phyloP scores from a whole-genome alignment of 1,140 invertebrate species.

The Globodera rostochiensis region DNA sequence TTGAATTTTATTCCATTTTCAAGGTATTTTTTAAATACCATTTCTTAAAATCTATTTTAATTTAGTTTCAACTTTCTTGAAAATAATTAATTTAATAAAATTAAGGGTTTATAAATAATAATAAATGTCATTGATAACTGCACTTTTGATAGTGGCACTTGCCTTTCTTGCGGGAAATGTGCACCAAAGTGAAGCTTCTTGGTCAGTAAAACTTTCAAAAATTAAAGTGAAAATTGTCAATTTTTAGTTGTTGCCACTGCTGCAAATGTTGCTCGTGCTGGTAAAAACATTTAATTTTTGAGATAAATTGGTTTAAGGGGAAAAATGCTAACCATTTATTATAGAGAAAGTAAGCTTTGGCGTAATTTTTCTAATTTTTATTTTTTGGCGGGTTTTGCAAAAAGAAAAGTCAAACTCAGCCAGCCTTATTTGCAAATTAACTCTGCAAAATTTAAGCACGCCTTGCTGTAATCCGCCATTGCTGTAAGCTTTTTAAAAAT shows the following conservation, averaged over 20 bases:
- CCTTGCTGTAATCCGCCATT: conserved; percentile 29
- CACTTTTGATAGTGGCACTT: background rate
- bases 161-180: background rate
- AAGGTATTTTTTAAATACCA: too few relatives aligned
- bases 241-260: conserved; percentile 27
- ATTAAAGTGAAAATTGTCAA: background rate
- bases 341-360: background rate
- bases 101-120: background rate
- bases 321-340: too few relatives aligned
- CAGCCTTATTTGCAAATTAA: background rate
- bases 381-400: background rate
- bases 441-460: conserved; percentile 1
- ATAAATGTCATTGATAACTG: background rate
- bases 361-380: background rate
- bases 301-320: too few relatives aligned
- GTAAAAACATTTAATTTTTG: background rate
- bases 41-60: too few relatives aligned
- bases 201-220: background rate
- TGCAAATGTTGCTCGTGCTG: conserved; percentile 31
- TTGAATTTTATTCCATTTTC: background rate
- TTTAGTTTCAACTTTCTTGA: too few relatives aligned
- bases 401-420: background rate
- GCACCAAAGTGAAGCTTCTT: conserved; percentile 9
- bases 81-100: background rate
- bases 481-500: conserved; percentile 15